A percentile compares a stretch with the other conserved stretches of the same genome.
Conservation (phyloP, 2,113 vertebrate species). For the Phaethornis superciliosus region DNA sequence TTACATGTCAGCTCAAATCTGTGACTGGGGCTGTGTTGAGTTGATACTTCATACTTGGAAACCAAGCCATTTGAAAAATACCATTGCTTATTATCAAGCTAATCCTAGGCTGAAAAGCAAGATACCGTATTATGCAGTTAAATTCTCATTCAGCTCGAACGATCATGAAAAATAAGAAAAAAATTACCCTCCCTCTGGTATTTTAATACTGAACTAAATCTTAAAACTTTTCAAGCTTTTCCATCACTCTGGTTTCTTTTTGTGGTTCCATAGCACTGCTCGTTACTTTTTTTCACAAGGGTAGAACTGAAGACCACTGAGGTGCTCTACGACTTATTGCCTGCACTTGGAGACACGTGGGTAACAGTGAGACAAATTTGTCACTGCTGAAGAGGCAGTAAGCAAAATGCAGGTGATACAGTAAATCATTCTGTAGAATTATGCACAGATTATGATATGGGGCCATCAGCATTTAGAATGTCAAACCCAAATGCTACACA, state of each 20-base stretch:
- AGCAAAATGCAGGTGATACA: not conserved
- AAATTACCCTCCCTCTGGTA: rapidly evolving
- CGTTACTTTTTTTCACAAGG: not conserved
- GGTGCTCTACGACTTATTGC: not conserved
- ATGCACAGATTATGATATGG: rapidly evolving
- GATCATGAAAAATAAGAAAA: not conserved
- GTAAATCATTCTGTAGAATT: not conserved
- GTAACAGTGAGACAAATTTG: not conserved
- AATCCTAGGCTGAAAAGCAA: not conserved
- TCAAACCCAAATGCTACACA: not conserved
- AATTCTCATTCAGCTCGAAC: not conserved
- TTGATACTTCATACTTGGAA: not conserved
- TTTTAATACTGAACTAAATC: not conserved
- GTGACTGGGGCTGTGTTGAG: not conserved
- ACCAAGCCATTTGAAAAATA: not conserved
- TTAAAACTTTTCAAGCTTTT: not conserved
- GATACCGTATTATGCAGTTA: not conserved
- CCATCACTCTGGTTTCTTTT: not conserved
- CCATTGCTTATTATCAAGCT: not conserved
- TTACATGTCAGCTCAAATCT: not conserved
- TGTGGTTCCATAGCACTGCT: not conserved
- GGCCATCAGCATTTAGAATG: not conserved
- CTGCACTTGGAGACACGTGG: not conserved
- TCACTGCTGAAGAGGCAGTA: not conserved
- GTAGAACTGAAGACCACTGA: not conserved